Percentiles rank a stretch among this genome's conserved stretches.
phyloP scores from a whole-genome alignment of 2,113 vertebrate species.

The Oreamnos americanus region DNA sequence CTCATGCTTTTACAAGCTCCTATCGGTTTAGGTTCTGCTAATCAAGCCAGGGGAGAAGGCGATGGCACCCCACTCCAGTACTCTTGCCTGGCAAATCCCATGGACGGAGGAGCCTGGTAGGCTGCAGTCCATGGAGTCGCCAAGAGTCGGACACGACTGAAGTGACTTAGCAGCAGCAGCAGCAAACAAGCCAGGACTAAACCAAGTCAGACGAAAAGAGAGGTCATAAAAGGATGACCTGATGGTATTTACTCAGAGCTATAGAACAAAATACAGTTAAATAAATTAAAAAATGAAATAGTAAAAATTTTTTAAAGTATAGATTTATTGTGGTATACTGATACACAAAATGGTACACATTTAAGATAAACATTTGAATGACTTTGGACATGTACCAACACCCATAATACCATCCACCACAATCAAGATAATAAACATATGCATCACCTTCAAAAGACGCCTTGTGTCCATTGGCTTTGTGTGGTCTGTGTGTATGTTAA shows the following conservation, averaged over 20 bases:
- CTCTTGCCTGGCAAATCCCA: no score
- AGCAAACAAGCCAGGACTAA: not conserved
- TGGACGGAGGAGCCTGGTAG: no score
- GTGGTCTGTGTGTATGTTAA: not conserved
- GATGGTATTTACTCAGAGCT: not conserved
- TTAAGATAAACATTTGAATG: not conserved
- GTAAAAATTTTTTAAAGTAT: not conserved
- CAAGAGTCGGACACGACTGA: no score
- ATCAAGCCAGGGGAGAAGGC: not conserved
- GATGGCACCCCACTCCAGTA: no score
- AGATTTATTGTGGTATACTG: not conserved
- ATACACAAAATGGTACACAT: not conserved
- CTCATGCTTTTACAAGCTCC: not conserved
- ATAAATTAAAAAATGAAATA: not conserved
- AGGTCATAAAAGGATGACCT: not conserved
- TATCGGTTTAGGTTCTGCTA: not conserved
- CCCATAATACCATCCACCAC: not conserved
- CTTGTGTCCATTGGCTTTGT: not conserved
- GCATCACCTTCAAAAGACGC: not conserved
- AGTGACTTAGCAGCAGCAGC: no score
- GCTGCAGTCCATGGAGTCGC: no score
- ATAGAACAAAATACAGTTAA: not conserved
- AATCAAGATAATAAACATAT: not conserved
- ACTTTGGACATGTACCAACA: not conserved
- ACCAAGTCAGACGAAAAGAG: not conserved